Percentiles rank a stretch among this genome's conserved stretches.
These are phyloP conservation scores for Brienomyrus longianalis DNA, from an alignment of 2,113 vertebrate genomes.

Conservation along the genomic window DNA sequence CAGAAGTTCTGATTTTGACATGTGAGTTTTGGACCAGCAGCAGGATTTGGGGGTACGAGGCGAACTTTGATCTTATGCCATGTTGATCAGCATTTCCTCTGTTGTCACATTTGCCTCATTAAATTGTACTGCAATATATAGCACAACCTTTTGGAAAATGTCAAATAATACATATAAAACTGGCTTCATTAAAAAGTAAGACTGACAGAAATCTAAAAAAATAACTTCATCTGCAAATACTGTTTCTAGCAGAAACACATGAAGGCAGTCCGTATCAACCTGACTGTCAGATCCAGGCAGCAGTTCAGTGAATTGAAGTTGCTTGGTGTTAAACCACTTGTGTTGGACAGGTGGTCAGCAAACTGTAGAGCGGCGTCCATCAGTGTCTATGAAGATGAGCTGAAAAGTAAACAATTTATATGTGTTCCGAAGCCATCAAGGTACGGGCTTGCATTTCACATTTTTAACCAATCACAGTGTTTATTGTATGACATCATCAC, in stretches of 20 bases:
- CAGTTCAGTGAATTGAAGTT: not conserved
- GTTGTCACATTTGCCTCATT: constrained; percentile 20
- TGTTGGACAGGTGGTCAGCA: not conserved
- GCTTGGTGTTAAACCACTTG: not conserved
- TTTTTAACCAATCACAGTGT: not conserved
- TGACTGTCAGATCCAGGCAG: not conserved
- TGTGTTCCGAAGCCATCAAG: not conserved
- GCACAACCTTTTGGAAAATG: constrained; percentile 37
- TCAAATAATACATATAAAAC: constrained; percentile 32
- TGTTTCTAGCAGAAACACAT: not conserved
- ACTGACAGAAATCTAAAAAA: not conserved
- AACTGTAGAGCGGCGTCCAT: not conserved
- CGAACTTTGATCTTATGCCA: not conserved
- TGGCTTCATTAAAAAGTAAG: constrained; percentile 31
- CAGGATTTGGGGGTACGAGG: not conserved
- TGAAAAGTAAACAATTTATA: not conserved
- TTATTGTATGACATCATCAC: not conserved
- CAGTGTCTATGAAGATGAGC: not conserved
- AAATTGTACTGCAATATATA: constrained; percentile 22
- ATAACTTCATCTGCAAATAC: not conserved
- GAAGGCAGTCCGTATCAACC: not conserved
- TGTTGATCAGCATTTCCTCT: constrained; percentile 27
- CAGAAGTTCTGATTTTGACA: not conserved
- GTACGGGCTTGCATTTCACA: not conserved
- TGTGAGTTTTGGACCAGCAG: not conserved